phyloP scores from a whole-genome alignment of 2,113 vertebrate genomes.

The Recurvirostra avosetta region DNA sequence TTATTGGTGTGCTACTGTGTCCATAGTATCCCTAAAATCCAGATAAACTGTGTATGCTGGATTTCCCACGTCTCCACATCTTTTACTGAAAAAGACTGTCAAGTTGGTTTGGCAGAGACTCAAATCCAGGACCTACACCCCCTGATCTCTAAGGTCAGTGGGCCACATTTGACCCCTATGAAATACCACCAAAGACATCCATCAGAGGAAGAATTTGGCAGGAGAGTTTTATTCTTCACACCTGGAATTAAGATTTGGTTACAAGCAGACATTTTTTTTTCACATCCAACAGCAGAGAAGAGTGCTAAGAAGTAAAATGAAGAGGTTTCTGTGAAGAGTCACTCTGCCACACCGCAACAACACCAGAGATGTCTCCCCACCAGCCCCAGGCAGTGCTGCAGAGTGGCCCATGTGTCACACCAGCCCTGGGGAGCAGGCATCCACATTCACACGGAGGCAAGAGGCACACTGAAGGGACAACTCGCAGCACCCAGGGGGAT shows the following conservation, averaged over 20 bases:
- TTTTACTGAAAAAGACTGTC: background rate
- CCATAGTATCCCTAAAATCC: background rate
- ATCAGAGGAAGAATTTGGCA: background rate
- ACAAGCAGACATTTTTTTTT: background rate
- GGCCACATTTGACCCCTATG: rapidly evolving
- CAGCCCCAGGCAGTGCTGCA: background rate
- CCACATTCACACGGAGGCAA: background rate
- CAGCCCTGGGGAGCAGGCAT: background rate
- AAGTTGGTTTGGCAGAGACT: background rate
- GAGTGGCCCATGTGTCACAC: background rate
- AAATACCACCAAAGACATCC: background rate
- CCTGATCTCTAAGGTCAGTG: background rate
- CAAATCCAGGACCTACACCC: background rate
- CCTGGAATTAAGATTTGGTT: background rate
- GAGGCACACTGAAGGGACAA: rapidly evolving
- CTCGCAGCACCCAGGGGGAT: background rate
- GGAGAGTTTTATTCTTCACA: background rate
- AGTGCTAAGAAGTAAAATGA: background rate
- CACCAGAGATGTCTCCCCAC: background rate
- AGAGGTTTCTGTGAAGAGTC: background rate
- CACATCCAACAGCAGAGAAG: background rate
- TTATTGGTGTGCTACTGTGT: background rate
- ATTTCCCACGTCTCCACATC: background rate
- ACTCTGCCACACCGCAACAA: background rate
- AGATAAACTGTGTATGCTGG: background rate